These are phyloP conservation scores for Tragelaphus eurycerus DNA, from an alignment of 2,797 vertebrate genomes.

Conservation along the genomic window DNA sequence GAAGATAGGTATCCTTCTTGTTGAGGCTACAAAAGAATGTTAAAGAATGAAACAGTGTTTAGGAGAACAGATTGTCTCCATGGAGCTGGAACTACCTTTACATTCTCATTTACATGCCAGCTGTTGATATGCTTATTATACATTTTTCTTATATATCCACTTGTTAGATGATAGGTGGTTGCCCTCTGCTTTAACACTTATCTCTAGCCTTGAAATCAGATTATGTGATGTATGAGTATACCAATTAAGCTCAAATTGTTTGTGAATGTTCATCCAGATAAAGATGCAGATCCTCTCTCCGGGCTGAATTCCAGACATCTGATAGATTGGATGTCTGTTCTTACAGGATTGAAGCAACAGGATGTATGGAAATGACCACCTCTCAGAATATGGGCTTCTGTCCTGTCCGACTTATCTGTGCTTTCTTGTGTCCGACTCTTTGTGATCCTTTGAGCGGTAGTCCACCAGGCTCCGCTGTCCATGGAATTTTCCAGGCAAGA, in stretches of 20 bases:
- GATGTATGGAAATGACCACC: neutral
- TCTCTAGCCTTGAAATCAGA: constrained; percentile 13
- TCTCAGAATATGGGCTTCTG: neutral
- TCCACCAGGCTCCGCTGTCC: neutral
- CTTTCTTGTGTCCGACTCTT: neutral
- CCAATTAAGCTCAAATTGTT: neutral
- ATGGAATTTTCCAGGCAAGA: neutral
- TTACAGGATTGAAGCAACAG: neutral
- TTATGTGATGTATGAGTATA: neutral
- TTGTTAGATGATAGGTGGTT: neutral
- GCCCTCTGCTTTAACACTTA: neutral
- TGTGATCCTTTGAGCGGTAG: neutral
- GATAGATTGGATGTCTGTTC: neutral
- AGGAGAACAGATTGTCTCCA: neutral
- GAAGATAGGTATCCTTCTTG: neutral
- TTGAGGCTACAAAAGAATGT: neutral
- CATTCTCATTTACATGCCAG: neutral
- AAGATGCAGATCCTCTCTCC: neutral
- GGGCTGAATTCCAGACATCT: neutral
- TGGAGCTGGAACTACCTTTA: neutral
- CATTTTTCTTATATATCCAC: neutral
- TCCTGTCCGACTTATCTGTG: neutral
- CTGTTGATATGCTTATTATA: neutral
- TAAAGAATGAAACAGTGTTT: neutral
- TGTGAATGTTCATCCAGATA: neutral